phyloP scores from a whole-genome alignment of 37 sponge, comb jelly and placozoan genomes.

The Axinella damicornis region DNA sequence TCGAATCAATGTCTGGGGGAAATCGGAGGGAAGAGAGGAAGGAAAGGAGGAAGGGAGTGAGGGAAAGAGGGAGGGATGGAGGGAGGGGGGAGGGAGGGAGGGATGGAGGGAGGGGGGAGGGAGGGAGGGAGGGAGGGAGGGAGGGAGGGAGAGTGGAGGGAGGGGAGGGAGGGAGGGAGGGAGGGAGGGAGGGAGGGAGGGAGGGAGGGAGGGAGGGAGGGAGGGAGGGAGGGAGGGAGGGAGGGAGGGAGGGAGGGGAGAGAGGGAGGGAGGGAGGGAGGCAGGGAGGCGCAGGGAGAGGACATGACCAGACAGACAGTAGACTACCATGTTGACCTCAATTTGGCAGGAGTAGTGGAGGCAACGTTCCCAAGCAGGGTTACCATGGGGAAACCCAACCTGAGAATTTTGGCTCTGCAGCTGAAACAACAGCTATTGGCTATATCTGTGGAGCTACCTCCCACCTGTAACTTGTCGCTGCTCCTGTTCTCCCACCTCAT shows the following conservation, averaged over 20 bases:
- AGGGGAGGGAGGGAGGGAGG: background rate
- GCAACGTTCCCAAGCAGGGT: too few relatives aligned
- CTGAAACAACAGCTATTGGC: too few relatives aligned
- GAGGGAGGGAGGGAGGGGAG: too few relatives aligned
- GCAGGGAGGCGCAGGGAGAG: too few relatives aligned
- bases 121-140: background rate
- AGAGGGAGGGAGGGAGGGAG: too few relatives aligned
- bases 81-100: background rate
- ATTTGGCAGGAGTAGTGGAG: too few relatives aligned
- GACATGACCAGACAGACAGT: too few relatives aligned
- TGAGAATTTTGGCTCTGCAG: too few relatives aligned
- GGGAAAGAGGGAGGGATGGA: background rate
- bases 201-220: background rate
- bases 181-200: conserved; percentile 13
- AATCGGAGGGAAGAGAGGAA: background rate
- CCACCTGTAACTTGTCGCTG: conserved; percentile 71
- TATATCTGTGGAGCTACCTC: too few relatives aligned
- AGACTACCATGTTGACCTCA: too few relatives aligned
- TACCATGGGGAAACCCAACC: too few relatives aligned
- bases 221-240: too few relatives aligned
- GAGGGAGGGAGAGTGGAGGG: background rate
- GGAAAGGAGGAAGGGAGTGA: background rate
- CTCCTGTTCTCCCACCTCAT: conserved; percentile 43
- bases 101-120: background rate
- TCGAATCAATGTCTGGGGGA: conserved; percentile 67